A percentile compares a stretch with the other conserved stretches of the same genome.
These are phyloP conservation scores for Mormyrus lacerda DNA, from an alignment of 2,113 vertebrate genomes.

Conservation along the genomic window DNA sequence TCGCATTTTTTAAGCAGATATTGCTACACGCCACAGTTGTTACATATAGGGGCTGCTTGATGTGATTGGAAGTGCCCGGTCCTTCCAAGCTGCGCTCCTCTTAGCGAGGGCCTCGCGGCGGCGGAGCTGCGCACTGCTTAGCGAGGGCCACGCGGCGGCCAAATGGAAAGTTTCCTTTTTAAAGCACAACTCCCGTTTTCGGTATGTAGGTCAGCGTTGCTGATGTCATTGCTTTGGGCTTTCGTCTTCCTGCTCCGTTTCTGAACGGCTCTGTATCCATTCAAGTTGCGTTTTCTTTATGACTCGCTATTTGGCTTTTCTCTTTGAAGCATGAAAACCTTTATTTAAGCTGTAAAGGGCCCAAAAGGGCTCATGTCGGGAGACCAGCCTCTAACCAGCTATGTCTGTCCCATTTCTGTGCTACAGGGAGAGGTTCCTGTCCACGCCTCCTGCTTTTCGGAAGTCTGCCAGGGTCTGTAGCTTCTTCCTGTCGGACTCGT, in stretches of 20 bases:
- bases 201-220: constrained; percentile 30
- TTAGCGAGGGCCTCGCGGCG: neutral
- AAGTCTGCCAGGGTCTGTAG: constrained; percentile 68
- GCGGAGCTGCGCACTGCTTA: neutral
- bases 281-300: neutral
- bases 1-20: neutral
- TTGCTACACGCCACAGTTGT: neutral
- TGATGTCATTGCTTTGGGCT: constrained; percentile 21
- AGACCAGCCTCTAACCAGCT: neutral
- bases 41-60: neutral
- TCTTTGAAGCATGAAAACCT: neutral
- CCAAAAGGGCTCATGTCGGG: neutral
- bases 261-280: neutral
- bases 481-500: constrained; percentile 68
- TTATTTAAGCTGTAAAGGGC: neutral
- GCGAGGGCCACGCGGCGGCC: neutral
- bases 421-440: constrained; percentile 71
- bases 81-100: neutral
- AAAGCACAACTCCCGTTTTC: constrained; percentile 9
- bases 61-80: neutral
- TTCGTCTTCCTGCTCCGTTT: constrained; percentile 24
- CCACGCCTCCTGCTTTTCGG: constrained; percentile 69
- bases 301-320: too few relatives aligned
- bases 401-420: neutral
- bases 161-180: constrained; percentile 15